These are phyloP conservation scores for Mesembrinibis cayennensis DNA, from an alignment of 2,113 vertebrate species.

Conservation along the genomic window DNA sequence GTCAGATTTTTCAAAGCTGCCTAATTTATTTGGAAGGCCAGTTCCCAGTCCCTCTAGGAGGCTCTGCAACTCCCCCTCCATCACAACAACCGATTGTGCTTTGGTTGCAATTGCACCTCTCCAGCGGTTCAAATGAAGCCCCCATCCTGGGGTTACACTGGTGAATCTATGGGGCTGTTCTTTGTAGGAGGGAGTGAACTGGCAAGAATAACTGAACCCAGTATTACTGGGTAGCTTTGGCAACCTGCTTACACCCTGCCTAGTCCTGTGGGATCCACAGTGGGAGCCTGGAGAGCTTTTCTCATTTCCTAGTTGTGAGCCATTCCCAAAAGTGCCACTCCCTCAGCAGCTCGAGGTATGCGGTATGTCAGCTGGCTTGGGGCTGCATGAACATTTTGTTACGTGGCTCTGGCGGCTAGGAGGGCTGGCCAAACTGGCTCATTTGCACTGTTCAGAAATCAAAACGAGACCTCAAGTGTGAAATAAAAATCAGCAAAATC, in stretches of 20 bases:
- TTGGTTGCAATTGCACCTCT: neutral
- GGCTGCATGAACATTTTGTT: neutral
- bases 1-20: neutral
- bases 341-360: neutral
- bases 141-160: neutral
- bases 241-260: neutral
- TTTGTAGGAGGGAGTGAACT: neutral
- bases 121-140: neutral
- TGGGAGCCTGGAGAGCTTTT: neutral
- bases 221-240: neutral
- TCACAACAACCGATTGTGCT: rapidly evolving
- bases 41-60: neutral
- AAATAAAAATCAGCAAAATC: neutral
- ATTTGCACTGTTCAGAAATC: neutral
- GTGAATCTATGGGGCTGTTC: neutral
- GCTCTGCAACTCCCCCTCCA: neutral
- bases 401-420: neutral
- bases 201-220: neutral
- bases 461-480: neutral
- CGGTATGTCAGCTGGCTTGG: neutral
- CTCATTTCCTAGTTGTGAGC: neutral
- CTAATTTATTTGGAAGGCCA: neutral
- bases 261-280: neutral
- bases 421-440: neutral
- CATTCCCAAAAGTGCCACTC: neutral